Conservation (phyloP, 2,888 invertebrate genomes). For the Coenonympha arcania region DNA sequence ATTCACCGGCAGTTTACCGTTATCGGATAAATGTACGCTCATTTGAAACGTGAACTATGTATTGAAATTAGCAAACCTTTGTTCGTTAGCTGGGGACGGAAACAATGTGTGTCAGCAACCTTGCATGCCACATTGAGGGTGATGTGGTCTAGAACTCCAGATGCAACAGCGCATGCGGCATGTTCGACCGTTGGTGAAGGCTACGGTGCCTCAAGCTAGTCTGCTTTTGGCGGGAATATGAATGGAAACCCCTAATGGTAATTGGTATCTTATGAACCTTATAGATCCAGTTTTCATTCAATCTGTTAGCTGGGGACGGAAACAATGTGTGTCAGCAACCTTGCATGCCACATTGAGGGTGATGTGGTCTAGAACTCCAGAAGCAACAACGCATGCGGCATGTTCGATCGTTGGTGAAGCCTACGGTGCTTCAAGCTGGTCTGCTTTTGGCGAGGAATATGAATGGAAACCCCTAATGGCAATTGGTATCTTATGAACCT, state of each 20-base stretch:
- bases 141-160: neutral
- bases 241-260: too few relatives aligned
- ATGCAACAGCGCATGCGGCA: neutral
- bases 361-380: neutral
- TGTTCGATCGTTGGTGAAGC: too few relatives aligned
- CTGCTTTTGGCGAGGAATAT: too few relatives aligned
- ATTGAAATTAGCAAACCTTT: constrained; percentile 24
- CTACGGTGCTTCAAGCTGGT: too few relatives aligned
- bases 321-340: constrained; percentile 7
- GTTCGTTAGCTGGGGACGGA: constrained; percentile 9
- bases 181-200: too few relatives aligned
- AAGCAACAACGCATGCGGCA: neutral
- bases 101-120: constrained; percentile 7
- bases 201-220: too few relatives aligned
- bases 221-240: too few relatives aligned
- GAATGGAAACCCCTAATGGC: too few relatives aligned
- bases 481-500: too few relatives aligned
- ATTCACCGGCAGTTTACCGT: constrained; percentile 50
- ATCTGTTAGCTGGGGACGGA: constrained; percentile 6
- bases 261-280: too few relatives aligned
- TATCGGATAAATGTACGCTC: constrained; percentile 37
- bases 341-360: neutral
- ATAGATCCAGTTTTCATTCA: too few relatives aligned
- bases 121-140: neutral
- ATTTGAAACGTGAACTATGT: constrained; percentile 26